These are phyloP conservation scores for Leptopilina boulardi DNA, from an alignment of 1,140 invertebrate species.

Conservation along the genomic window DNA sequence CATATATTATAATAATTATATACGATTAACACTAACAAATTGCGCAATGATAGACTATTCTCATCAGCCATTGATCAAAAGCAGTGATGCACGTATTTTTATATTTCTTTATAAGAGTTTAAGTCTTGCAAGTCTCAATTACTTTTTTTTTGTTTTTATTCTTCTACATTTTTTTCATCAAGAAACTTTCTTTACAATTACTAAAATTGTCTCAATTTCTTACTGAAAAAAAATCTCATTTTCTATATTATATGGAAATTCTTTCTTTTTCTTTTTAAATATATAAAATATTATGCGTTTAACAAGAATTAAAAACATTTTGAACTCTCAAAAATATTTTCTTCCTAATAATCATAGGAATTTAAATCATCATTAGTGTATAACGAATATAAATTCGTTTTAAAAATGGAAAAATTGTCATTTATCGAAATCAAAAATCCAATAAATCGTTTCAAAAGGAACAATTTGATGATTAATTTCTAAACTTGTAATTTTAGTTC, in stretches of 20 bases:
- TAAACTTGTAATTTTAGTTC: background rate
- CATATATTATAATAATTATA: slow-evolving; percentile 51
- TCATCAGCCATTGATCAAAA: slow-evolving; percentile 57
- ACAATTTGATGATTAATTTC: background rate
- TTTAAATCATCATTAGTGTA: background rate
- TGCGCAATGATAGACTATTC: slow-evolving; percentile 50
- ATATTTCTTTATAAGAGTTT: background rate
- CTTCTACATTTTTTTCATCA: background rate
- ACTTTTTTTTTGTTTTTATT: background rate
- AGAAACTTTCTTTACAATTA: slow-evolving; percentile 21
- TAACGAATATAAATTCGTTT: slow-evolving; percentile 1
- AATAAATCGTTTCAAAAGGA: slow-evolving; percentile 14
- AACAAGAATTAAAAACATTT: slow-evolving; percentile 23
- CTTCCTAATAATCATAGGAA: background rate
- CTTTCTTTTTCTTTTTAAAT: background rate
- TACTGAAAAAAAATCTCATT: background rate
- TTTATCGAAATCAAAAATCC: background rate
- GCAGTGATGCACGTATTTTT: slow-evolving; percentile 38
- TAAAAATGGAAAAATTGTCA: background rate
- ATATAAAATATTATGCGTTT: slow-evolving; percentile 24
- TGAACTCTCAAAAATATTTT: slow-evolving; percentile 9
- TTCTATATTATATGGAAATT: background rate
- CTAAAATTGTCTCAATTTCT: slow-evolving; percentile 13
- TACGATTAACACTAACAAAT: slow-evolving; percentile 52
- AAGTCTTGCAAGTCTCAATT: background rate